Base-by-base conservation (phyloP, 2,888 invertebrate genomes). In the Amphipoea lucens region DNA sequence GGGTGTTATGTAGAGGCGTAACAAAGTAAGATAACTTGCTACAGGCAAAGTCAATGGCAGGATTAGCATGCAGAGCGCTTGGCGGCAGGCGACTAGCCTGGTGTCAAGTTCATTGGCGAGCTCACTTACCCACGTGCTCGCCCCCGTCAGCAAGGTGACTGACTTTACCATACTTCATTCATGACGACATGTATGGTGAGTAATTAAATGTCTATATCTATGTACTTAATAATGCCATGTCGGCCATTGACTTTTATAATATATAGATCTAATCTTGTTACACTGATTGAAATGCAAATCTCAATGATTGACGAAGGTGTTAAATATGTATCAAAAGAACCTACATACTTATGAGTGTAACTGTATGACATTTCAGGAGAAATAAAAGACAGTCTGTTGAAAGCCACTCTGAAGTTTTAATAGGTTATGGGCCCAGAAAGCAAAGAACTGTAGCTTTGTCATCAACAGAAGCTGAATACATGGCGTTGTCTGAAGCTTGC, bases 71-170 rank as follows among this genome's bases (percentile, higher is more conserved):
- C 93, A 91, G 85, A 84, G 90, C 91, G 90, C 85, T 89, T 89
- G 45, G 65, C 63, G 89, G 87, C 90, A 88, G 70, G 66, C 85
- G 89, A 85, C 89, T 88, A 63, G 60, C 63, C 85, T 88, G 87
- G 87, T 90, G 92, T 94, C 95, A 96, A 96, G 96, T 96, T 97
- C 96, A 97, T 94, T 96, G 96, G 93, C 95, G 93, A 94, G 88
- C 95, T 95, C 94, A 96, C 96, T 95, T 95, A 88, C 94, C 95
- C 95, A 96, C 96, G 95, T 95, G 94, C 89, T 92, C 94, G 94
- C 92, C 93, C 92, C 93, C 94, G 91, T 91, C 62, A 88, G 82
- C 91, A 92, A 96, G 96, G 95, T 96, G 94, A 96, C 92, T 96
- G 96, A 96, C 96, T 94, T 88, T 85, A 87, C 91, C 91, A 92